Evolutionary conservation across 2,797 vertebrate genomes (phyloP).

Genomic region (Chiroxiphia lanceolata): DNA sequence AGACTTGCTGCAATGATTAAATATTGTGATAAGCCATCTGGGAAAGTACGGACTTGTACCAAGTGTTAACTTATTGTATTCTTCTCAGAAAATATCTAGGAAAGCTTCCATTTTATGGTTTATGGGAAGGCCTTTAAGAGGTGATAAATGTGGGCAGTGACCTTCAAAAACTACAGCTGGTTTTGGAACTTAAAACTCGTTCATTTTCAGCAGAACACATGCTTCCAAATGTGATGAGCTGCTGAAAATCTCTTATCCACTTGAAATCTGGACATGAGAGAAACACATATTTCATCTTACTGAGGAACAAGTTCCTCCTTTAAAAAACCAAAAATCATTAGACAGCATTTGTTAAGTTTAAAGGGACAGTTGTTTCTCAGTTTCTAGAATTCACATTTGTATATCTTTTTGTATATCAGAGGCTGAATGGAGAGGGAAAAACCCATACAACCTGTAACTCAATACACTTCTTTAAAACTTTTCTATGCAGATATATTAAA

Average conservation of each 20-base stretch:
- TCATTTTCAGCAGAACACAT: background rate
- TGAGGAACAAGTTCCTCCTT: background rate
- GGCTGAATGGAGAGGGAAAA: background rate
- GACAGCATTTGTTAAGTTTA: background rate
- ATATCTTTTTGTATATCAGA: background rate
- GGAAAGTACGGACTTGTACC: background rate
- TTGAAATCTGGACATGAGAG: background rate
- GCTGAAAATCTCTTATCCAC: background rate
- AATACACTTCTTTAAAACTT: background rate
- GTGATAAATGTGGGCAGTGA: background rate
- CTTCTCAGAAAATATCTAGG: background rate
- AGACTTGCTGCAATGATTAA: background rate
- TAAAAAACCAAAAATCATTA: background rate
- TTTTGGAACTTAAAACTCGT: background rate
- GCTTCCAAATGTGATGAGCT: background rate
- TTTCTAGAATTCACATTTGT: background rate
- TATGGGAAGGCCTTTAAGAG: background rate
- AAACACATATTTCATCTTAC: rapidly evolving
- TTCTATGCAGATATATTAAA: background rate
- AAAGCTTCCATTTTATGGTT: background rate
- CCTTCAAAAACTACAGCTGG: background rate
- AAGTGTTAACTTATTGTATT: background rate
- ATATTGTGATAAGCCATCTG: background rate
- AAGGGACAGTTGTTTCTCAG: rapidly evolving
- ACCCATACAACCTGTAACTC: background rate